Percentiles rank a stretch among this genome's conserved stretches.
These are phyloP conservation scores for Oncorhynchus mykiss DNA, from an alignment of 2,113 vertebrate species.

Conservation along the genomic window DNA sequence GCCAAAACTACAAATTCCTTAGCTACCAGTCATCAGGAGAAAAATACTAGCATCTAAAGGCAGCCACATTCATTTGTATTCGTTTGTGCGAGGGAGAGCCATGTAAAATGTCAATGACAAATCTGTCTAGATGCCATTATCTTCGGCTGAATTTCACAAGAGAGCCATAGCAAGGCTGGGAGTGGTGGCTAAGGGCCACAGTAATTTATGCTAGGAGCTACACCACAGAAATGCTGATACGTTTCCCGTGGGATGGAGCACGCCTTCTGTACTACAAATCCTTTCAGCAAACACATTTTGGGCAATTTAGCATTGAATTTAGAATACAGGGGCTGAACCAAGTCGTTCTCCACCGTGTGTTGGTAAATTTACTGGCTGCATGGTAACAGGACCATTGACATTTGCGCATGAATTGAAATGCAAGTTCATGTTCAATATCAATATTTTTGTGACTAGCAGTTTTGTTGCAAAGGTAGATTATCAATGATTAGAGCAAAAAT, in stretches of 20 bases:
- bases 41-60: constrained; percentile 13
- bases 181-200: constrained; percentile 22
- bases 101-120: constrained; percentile 51
- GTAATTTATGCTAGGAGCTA: constrained; percentile 32
- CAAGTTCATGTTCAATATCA: not conserved
- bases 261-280: constrained; percentile 5
- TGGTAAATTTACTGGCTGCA: not conserved
- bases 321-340: not conserved
- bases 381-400: not conserved
- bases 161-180: constrained; percentile 14
- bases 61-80: constrained; percentile 41
- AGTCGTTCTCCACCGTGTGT: no score
- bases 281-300: constrained; percentile 11
- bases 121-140: constrained; percentile 47
- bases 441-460: not conserved
- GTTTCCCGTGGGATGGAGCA: not conserved
- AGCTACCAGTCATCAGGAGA: constrained; percentile 1
- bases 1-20: constrained; percentile 13
- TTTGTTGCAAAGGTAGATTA: not conserved
- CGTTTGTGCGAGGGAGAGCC: constrained; percentile 23
- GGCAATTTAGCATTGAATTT: not conserved
- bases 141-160: constrained; percentile 30
- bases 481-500: not conserved
- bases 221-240: constrained; percentile 24
- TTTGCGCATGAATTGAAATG: not conserved